phyloP scores from a whole-genome alignment of 2,113 vertebrate species.

The Nibea coibor region DNA sequence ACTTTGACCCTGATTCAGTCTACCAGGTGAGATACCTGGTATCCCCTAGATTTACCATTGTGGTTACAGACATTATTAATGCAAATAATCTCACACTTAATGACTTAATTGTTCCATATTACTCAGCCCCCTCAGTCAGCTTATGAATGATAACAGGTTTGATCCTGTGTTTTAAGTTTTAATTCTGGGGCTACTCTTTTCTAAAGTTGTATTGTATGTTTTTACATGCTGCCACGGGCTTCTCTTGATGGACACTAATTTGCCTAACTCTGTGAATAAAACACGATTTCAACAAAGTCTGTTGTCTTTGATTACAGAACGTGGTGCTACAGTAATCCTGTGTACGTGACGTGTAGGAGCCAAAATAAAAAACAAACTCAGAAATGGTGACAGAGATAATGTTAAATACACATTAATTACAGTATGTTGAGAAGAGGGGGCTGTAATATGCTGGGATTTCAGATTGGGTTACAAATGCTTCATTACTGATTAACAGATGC shows the following conservation, averaged over 20 bases:
- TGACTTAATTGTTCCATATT: no score
- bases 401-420: not conserved
- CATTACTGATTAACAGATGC: not conserved
- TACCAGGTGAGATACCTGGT: no score
- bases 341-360: not conserved
- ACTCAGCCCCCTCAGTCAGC: no score
- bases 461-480: not conserved
- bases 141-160: no score
- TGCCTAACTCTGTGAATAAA: not conserved
- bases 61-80: no score
- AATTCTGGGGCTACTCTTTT: no score
- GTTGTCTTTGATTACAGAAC: not conserved
- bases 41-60: no score
- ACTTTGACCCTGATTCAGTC: no score
- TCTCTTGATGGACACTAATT: not conserved
- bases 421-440: not conserved
- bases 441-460: not conserved
- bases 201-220: not conserved
- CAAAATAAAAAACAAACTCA: not conserved
- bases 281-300: not conserved
- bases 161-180: no score
- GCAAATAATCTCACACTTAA: no score
- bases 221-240: not conserved
- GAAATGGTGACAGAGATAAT: not conserved
- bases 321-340: no score